Evolutionary conservation across 2,113 vertebrate genomes (phyloP).

Genomic region (Centropristis striata): DNA sequence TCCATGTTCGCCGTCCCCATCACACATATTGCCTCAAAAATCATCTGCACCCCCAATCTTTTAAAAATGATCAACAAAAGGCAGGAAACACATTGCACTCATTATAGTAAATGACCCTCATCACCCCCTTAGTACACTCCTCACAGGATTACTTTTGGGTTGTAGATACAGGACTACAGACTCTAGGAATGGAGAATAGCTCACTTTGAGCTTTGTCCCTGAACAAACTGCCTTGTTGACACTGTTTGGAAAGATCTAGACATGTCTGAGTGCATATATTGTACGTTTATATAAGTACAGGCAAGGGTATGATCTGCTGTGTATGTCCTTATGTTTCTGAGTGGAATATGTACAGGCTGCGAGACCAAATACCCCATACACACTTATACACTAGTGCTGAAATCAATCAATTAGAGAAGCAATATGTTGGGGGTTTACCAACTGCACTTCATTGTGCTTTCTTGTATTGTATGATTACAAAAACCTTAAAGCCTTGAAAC

Average conservation of each 20-base stretch:
- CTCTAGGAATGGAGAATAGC: not conserved
- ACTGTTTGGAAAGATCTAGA: not conserved
- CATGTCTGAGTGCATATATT: too few species aligned
- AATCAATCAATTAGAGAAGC: constrained; percentile 3
- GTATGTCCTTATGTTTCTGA: not conserved
- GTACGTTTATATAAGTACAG: too few species aligned
- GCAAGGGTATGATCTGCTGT: not conserved
- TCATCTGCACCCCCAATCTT: not conserved
- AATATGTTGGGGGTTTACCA: not conserved
- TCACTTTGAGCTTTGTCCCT: not conserved
- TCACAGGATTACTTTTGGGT: not conserved
- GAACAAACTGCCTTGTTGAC: not conserved
- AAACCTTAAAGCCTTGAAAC: not conserved
- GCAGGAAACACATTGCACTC: not conserved
- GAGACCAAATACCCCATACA: not conserved
- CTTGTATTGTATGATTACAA: not conserved
- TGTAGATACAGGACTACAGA: not conserved
- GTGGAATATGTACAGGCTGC: not conserved
- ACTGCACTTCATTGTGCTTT: not conserved
- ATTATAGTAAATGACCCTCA: not conserved
- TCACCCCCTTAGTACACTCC: not conserved
- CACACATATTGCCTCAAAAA: not conserved
- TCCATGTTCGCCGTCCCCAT: too few species aligned
- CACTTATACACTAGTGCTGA: not conserved
- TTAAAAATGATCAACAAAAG: not conserved